phyloP scores from a whole-genome alignment of 1,140 invertebrate species.

The Adoxophyes honmai region DNA sequence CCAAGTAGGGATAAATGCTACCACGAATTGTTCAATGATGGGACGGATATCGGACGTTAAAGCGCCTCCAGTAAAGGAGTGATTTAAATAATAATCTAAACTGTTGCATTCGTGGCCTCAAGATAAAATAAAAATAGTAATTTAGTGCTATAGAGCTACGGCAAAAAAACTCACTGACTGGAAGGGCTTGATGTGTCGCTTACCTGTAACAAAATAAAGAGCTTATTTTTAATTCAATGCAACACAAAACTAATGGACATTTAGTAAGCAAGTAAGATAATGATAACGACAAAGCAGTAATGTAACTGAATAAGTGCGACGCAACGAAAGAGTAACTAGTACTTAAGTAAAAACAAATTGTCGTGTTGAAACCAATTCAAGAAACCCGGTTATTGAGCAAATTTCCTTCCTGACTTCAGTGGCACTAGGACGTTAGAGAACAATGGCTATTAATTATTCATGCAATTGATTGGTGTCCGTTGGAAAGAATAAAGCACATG shows the following conservation, averaged over 20 bases:
- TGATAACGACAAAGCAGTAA: too few species aligned
- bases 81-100: background rate
- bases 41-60: background rate
- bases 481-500: slow-evolving; percentile 8
- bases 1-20: background rate
- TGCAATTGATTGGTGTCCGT: slow-evolving; percentile 4
- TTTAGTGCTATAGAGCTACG: too few species aligned
- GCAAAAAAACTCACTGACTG: slow-evolving; percentile 26
- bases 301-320: too few species aligned
- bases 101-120: background rate
- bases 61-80: background rate
- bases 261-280: too few species aligned
- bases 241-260: background rate
- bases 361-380: background rate
- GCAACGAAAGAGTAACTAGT: background rate
- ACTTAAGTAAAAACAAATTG: background rate
- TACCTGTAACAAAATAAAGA: slow-evolving; percentile 40
- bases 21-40: slow-evolving; percentile 2
- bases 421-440: background rate
- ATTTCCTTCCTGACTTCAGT: background rate
- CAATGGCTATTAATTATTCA: slow-evolving; percentile 7
- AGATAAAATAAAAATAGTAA: background rate
- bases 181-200: slow-evolving; percentile 18
- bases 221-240: background rate
- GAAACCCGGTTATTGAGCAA: background rate